Evolutionary conservation across 2,797 vertebrate genomes (phyloP), one percentile per base, ranked within the genome.

Genomic region (Aeoliscus strigatus): DNA sequence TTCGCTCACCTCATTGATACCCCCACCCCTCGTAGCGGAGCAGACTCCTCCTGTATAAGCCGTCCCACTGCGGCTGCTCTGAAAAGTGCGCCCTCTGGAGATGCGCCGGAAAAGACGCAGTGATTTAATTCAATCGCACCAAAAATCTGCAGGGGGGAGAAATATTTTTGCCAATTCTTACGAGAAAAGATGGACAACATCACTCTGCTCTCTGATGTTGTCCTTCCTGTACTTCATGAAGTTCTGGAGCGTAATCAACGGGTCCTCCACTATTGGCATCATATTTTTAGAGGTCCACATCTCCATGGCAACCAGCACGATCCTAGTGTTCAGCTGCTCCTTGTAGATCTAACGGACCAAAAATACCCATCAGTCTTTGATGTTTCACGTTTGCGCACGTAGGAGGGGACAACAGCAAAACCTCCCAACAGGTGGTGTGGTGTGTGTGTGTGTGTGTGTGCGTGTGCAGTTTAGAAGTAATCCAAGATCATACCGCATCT

Each of bases 291-390:
- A 87, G 14, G 88, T 87, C 93, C 93, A 96, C 0, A 92, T 97
- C 80, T 97, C 93, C 94, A 97, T 95, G 77, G 92, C 92, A 34
- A 97, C 92, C 66, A 97, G 81, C 60, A 97, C 93, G 11, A 96
- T 93, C 51, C 92, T 89, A 0, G 93, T 97, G 76, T 95, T 96
- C 60, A 97, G 86, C 78, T 97, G 94, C 41, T 94, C 93, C 84
- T 93, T 94, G 77, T 91, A 97, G 74, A 96, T 92, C 93, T 96
- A n/a, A 68, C 15, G 45, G 33, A 54, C 29, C 44, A 25, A 50
- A 66, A 55, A 49, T 23, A 33, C 8, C 49, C 44, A 30, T 61
- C 47, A 62, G 15, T 54, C 31, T 16, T 14, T 9, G 3, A 30
- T 41, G 34, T 24, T 40, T 36, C 29, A 38, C 15, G 14, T 9